Percentiles rank a stretch among this genome's conserved stretches.
phyloP scores from a whole-genome alignment of 2,113 vertebrate genomes.

The Saguinus midas region DNA sequence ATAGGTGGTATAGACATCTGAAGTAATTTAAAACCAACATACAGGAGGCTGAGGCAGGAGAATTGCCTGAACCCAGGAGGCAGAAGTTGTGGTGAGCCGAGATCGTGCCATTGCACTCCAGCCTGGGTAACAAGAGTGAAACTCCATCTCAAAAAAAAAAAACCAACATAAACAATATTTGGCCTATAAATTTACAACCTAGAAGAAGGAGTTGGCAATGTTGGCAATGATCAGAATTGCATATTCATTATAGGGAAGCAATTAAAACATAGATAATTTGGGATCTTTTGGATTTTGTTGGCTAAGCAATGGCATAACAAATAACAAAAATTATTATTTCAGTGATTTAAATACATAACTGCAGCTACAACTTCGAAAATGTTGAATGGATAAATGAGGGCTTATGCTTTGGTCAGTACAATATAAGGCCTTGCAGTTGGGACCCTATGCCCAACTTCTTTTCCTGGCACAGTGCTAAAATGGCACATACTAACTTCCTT shows the following conservation, averaged over 20 bases:
- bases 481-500: slow-evolving; percentile 59
- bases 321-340: slow-evolving; percentile 12
- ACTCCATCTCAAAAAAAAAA: background rate
- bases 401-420: slow-evolving; percentile 16
- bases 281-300: slow-evolving; percentile 29
- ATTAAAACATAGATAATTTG: slow-evolving; percentile 40
- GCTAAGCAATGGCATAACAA: slow-evolving; percentile 30
- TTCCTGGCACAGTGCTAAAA: slow-evolving; percentile 53
- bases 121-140: too few relatives aligned
- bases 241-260: slow-evolving; percentile 39
- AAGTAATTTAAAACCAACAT: slow-evolving; percentile 49
- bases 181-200: slow-evolving; percentile 25
- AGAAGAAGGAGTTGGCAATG: slow-evolving; percentile 36
- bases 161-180: slow-evolving; percentile 52
- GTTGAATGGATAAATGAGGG: background rate
- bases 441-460: slow-evolving; percentile 4
- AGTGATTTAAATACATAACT: slow-evolving; percentile 31
- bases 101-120: too few relatives aligned
- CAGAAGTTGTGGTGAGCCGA: too few relatives aligned
- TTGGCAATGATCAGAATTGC: slow-evolving; percentile 18
- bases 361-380: slow-evolving; percentile 50
- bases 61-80: too few relatives aligned
- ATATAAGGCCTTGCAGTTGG: slow-evolving; percentile 24
- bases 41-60: too few relatives aligned
- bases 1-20: slow-evolving; percentile 43